Evolutionary conservation across 2,113 vertebrate genomes (phyloP).

Genomic region (Pleuronectes platessa): DNA sequence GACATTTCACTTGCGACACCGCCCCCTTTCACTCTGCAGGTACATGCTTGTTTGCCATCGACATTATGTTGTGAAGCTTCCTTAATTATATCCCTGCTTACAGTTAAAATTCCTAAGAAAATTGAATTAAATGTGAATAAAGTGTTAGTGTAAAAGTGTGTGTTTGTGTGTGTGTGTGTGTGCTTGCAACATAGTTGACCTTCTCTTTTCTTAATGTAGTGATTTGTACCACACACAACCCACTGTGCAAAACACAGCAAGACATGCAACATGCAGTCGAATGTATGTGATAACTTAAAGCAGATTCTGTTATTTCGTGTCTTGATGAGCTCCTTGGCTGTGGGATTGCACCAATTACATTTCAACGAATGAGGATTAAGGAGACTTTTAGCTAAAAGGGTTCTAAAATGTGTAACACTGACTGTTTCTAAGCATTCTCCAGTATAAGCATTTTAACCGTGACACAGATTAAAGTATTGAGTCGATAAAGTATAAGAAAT

Average conservation of each 20-base stretch:
- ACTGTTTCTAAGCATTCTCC: slow-evolving; percentile 65
- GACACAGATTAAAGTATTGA: slow-evolving; percentile 69
- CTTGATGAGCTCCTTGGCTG: slow-evolving; percentile 43
- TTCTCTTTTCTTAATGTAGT: background rate
- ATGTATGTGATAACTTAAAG: slow-evolving; percentile 43
- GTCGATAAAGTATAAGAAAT: slow-evolving; percentile 72
- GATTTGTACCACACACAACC: slow-evolving; percentile 1
- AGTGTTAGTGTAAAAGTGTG: background rate
- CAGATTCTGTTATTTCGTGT: slow-evolving; percentile 46
- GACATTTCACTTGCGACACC: slow-evolving; percentile 4
- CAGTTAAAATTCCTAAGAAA: slow-evolving; percentile 19
- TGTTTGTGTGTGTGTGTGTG: background rate
- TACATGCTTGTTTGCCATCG: slow-evolving; percentile 11
- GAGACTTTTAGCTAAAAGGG: slow-evolving; percentile 67
- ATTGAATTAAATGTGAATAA: background rate
- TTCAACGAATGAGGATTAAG: slow-evolving; percentile 75
- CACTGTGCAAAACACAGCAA: background rate
- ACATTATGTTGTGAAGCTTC: slow-evolving; percentile 3
- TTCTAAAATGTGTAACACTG: slow-evolving; percentile 54
- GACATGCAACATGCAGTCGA: slow-evolving; percentile 11
- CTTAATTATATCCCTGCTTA: slow-evolving; percentile 1
- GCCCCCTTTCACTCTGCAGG: slow-evolving; percentile 26
- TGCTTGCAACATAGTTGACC: slow-evolving; percentile 8
- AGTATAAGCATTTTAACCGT: slow-evolving; percentile 57
- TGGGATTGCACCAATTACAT: slow-evolving; percentile 66